Conservation (phyloP, 2,888 invertebrate genomes). For the Sussaba pulchella region DNA sequence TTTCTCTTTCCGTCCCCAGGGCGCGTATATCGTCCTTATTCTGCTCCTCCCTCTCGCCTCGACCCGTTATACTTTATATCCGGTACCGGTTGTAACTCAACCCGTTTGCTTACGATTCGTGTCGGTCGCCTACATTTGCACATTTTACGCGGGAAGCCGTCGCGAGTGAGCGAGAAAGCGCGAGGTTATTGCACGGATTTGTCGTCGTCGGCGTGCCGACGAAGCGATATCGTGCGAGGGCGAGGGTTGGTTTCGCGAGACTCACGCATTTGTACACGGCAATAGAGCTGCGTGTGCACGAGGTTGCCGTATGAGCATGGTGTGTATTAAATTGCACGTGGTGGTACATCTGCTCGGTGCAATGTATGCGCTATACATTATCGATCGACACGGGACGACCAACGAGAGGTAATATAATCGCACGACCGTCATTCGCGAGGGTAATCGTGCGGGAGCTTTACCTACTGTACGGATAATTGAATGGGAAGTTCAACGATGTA, state of each 20-base stretch:
- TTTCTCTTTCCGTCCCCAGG: not conserved
- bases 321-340: conserved; percentile 29
- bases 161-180: conserved; percentile 55
- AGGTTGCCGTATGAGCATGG: conserved; percentile 25
- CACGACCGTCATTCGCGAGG: conserved; percentile 65
- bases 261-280: conserved; percentile 1
- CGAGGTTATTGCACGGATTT: conserved; percentile 77
- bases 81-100: conserved; percentile 74
- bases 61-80: conserved; percentile 70
- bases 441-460: conserved; percentile 63
- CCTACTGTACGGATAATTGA: conserved; percentile 61
- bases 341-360: conserved; percentile 23
- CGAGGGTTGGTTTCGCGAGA: conserved; percentile 25
- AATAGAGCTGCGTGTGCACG: conserved; percentile 1
- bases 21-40: conserved; percentile 23
- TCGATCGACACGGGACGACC: conserved; percentile 56
- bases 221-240: conserved; percentile 58
- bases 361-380: conserved; percentile 35
- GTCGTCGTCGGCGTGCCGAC: conserved; percentile 71
- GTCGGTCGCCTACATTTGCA: conserved; percentile 75
- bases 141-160: conserved; percentile 70
- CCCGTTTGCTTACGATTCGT: conserved; percentile 77
- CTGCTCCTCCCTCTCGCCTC: not conserved
- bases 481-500: conserved; percentile 64
- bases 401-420: conserved; percentile 59